phyloP scores from a whole-genome alignment of 2,888 invertebrate species.

The Rosalia funebris region DNA sequence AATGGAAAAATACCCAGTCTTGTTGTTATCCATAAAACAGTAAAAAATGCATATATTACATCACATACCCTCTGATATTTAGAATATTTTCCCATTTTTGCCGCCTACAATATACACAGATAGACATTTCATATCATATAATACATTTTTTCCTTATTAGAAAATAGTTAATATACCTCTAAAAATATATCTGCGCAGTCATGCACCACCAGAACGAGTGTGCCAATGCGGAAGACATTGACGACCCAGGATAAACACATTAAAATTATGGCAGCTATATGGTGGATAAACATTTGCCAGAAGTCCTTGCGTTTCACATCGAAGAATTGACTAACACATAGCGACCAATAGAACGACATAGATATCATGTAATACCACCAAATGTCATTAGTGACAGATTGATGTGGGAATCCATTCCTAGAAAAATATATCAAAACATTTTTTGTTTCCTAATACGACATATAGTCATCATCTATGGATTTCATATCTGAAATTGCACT shows the following conservation, averaged over 20 bases:
- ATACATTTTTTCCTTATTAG: no score
- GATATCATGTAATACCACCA: conserved; percentile 99
- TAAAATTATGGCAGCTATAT: conserved; percentile 90
- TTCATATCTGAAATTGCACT: no score
- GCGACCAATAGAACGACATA: conserved; percentile 94
- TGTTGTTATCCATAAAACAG: conserved; percentile 90
- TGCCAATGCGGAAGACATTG: conserved; percentile 92
- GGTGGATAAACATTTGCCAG: conserved; percentile 99
- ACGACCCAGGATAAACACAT: conserved; percentile 95
- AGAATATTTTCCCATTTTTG: conserved; percentile 94
- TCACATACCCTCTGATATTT: conserved; percentile 90
- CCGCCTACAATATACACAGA: conserved; percentile 71
- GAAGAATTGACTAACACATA: conserved; percentile 91
- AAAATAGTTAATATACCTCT: no score
- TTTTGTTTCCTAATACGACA: no score
- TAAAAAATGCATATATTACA: conserved; percentile 87
- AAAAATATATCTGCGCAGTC: conserved; percentile 92
- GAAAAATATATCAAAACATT: conserved; percentile 37
- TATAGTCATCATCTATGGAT: no score
- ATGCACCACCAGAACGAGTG: conserved; percentile 86
- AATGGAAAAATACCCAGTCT: conserved; percentile 90
- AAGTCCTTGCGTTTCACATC: conserved; percentile 95
- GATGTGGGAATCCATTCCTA: conserved; percentile 67
- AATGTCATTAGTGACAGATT: conserved; percentile 82
- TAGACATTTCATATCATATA: neutral